phyloP scores from a whole-genome alignment of 2,888 invertebrate species.

The Tachina grossa region DNA sequence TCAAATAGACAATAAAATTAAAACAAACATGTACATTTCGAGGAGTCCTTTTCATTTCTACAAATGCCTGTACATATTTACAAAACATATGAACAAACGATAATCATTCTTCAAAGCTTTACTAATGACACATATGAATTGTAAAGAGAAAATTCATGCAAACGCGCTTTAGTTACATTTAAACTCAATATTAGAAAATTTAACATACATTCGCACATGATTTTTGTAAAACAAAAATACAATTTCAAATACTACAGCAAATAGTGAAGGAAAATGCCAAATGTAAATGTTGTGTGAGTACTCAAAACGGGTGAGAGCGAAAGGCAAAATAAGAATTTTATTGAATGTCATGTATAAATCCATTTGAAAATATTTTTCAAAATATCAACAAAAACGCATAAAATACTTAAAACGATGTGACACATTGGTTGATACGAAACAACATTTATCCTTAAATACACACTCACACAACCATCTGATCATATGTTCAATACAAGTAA shows the following conservation, averaged over 20 bases:
- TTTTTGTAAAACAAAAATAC: not conserved
- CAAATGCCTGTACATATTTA: not conserved
- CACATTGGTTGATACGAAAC: constrained; percentile 67
- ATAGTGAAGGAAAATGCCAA: constrained; percentile 49
- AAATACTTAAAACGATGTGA: constrained; percentile 70
- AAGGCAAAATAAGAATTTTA: constrained; percentile 8
- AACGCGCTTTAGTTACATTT: constrained; percentile 58
- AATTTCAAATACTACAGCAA: constrained; percentile 35
- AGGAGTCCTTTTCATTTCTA: not conserved
- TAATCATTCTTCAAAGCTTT: constrained; percentile 51
- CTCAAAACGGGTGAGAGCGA: too few relatives aligned
- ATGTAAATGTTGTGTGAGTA: constrained; percentile 43
- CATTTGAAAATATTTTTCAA: constrained; percentile 63
- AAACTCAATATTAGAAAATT: constrained; percentile 8
- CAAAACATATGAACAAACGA: not conserved
- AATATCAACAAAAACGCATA: constrained; percentile 67
- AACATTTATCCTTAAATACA: constrained; percentile 50
- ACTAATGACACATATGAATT: constrained; percentile 58
- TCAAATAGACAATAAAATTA: not conserved
- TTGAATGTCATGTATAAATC: constrained; percentile 61
- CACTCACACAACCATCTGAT: not conserved
- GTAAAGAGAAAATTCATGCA: constrained; percentile 31
- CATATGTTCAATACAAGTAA: constrained; percentile 7
- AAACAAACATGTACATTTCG: not conserved
- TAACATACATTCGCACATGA: constrained; percentile 16